These are phyloP conservation scores for Neoarius graeffei DNA, from an alignment of 2,113 vertebrate species.

Conservation along the genomic window DNA sequence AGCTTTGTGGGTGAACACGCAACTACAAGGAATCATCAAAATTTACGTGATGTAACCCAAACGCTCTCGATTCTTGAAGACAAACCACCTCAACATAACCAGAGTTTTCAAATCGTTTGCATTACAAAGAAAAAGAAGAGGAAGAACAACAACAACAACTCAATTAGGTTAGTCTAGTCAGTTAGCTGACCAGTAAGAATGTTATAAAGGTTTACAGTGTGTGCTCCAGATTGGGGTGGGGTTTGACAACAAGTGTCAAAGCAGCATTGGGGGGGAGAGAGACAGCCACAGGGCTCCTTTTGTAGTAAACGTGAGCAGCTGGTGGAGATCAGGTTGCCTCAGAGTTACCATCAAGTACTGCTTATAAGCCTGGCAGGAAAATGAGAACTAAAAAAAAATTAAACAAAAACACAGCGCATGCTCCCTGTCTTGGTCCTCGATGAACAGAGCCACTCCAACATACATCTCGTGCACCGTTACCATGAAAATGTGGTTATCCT, in stretches of 20 bases:
- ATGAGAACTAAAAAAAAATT: conserved; percentile 41
- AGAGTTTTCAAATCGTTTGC: neutral
- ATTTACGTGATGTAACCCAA: no score
- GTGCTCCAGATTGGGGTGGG: neutral
- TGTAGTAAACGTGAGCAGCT: neutral
- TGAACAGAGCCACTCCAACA: conserved; percentile 9
- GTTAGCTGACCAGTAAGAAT: neutral
- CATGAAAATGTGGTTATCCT: neutral
- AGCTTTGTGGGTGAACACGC: no score
- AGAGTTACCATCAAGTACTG: neutral
- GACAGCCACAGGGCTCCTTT: neutral
- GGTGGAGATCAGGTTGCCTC: neutral
- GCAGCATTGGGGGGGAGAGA: no score
- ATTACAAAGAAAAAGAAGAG: neutral
- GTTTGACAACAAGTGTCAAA: neutral
- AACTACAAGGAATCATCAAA: no score
- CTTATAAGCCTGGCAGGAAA: neutral
- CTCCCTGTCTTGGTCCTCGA: conserved; percentile 24
- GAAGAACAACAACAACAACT: no score
- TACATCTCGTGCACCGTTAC: neutral
- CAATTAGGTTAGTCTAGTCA: neutral
- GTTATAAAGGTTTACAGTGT: neutral
- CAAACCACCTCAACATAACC: neutral
- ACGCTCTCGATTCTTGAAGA: neutral
- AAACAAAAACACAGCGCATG: conserved; percentile 29